phyloP scores from a whole-genome alignment of 2,113 vertebrate genomes.

The Pipa parva region DNA sequence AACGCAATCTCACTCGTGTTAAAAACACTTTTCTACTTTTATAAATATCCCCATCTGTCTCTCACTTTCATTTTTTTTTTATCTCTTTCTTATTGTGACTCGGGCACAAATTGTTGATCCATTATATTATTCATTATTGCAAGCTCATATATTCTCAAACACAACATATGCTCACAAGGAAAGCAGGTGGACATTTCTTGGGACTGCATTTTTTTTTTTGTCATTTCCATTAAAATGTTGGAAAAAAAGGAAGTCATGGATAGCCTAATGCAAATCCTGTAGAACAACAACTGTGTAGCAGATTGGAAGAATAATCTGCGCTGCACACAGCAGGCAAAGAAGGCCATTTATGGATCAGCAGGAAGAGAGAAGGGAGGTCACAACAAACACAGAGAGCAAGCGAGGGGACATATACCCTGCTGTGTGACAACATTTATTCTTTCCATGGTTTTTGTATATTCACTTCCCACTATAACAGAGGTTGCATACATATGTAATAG shows the following conservation, averaged over 20 bases:
- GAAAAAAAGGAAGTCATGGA: slow-evolving; percentile 15
- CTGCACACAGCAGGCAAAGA: slow-evolving; percentile 14
- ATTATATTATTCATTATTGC: no score
- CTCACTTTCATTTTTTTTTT: no score
- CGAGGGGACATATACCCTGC: slow-evolving; percentile 28
- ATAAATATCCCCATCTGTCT: no score
- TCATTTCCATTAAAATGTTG: slow-evolving; percentile 31
- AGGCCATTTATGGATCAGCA: slow-evolving; percentile 21
- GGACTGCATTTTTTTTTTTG: not conserved
- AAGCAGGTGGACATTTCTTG: slow-evolving; percentile 18
- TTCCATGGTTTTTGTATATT: slow-evolving; percentile 18
- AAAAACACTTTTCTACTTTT: no score
- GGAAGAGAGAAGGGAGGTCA: slow-evolving; percentile 31
- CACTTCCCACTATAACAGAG: slow-evolving; percentile 4
- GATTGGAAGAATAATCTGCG: slow-evolving; percentile 31
- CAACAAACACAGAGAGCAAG: slow-evolving; percentile 30
- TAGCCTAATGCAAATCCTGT: slow-evolving; percentile 15
- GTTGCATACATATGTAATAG: slow-evolving; percentile 20
- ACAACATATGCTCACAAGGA: slow-evolving; percentile 7
- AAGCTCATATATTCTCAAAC: not conserved
- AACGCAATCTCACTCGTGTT: no score
- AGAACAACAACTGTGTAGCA: slow-evolving; percentile 15
- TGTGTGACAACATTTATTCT: slow-evolving; percentile 33
- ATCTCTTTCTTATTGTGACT: no score
- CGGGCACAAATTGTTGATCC: no score